Evolutionary conservation across 1,140 invertebrate species (phyloP).

Genomic region (Eurosta solidaginis): DNA sequence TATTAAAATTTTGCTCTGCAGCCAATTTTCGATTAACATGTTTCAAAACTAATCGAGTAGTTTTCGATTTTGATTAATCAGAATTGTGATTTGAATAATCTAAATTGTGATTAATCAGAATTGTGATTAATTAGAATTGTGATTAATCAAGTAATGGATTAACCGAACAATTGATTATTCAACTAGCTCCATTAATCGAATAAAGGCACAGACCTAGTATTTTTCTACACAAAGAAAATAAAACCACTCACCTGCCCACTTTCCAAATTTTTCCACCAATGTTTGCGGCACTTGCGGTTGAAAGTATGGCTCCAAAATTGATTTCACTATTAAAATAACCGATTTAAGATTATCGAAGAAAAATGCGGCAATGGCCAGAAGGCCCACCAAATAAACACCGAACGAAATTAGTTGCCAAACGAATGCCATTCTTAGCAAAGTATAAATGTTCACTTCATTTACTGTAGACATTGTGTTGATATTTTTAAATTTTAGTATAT

Average conservation of each 20-base stretch:
- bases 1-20: too few relatives aligned
- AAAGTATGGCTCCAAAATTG: constrained; percentile 64
- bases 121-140: too few relatives aligned
- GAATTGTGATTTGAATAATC: too few relatives aligned
- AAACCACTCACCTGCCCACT: constrained; percentile 63
- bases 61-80: too few relatives aligned
- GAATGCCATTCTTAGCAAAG: constrained; percentile 49
- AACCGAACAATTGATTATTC: too few relatives aligned
- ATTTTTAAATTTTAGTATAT: too few relatives aligned
- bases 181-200: too few relatives aligned
- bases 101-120: too few relatives aligned
- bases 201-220: too few relatives aligned
- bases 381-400: constrained; percentile 57
- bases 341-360: constrained; percentile 63
- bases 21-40: too few relatives aligned
- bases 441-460: constrained; percentile 49
- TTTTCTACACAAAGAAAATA: background rate
- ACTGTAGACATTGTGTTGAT: constrained; percentile 27
- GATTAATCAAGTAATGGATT: too few relatives aligned
- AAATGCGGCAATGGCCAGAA: constrained; percentile 55
- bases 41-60: too few relatives aligned
- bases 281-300: constrained; percentile 63
- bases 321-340: constrained; percentile 60
- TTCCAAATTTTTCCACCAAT: constrained; percentile 63
- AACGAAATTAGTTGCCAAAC: constrained; percentile 47